Evolutionary conservation across 2,888 invertebrate genomes (phyloP), one percentile per base, ranked within the genome.

Genomic region (Smittia aterrima): DNA sequence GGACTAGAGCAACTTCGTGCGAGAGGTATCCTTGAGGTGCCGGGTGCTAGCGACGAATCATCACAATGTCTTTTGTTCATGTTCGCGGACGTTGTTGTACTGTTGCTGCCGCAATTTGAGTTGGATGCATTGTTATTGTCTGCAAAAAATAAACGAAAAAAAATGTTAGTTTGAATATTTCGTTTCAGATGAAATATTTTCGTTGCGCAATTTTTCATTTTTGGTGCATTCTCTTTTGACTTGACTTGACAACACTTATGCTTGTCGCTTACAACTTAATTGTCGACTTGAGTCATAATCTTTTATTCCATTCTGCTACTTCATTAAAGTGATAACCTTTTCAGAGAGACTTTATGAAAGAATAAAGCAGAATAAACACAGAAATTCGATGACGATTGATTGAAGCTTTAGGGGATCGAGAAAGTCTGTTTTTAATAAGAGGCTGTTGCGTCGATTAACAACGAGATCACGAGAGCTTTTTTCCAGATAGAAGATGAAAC

Each of bases 41-140:
- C 78, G 54, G 82, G 79, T 18, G 85, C 84, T 78, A 89, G 84
- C 74, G 90, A 83, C 74, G 87, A 85, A 80, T 89, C 89, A 79
- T 91, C 91, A 84, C 92, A 92, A 24, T 72, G 72, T 64, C 72
- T 58, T 72, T 72, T 72, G 62, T 40, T 72, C 72, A 72, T 72
- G 16, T 22, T 72, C 11, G 24, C 40, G 13, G 47, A 9, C 20
- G 62, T 40, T 16, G 32, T 27, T n/a, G 66, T 66, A 1, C 16
- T 47, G 16, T 16, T 58, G 20, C 58, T 58, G 22, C 70, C 70
- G 54, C 70, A 70, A 54, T 70, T 70, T 32, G 70, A 54, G 22
- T 22, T 54, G 41, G 67, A 32, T 41, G 70, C 47, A 53, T 24
- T 53, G 53, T 70, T 70, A 53, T 40, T 67, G 47, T 70, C 70